These are phyloP conservation scores for Spodoptera exigua DNA, from an alignment of 2,888 invertebrate genomes.

Conservation along the genomic window DNA sequence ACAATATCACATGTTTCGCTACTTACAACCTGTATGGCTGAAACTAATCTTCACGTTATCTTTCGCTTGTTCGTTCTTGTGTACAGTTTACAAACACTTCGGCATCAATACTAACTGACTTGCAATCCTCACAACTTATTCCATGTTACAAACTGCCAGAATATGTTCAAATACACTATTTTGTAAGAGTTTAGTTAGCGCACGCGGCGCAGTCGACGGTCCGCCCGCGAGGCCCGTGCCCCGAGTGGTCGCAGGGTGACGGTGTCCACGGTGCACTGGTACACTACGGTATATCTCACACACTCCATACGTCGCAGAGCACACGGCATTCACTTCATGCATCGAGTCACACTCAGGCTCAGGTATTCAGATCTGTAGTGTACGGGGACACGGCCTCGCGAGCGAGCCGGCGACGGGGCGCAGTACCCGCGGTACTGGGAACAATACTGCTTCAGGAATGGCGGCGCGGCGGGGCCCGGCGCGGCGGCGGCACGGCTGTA, in stretches of 20 bases:
- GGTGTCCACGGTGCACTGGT: slow-evolving; percentile 29
- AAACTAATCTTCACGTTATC: slow-evolving; percentile 80
- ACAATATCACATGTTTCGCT: slow-evolving; percentile 74
- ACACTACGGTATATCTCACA: slow-evolving; percentile 48
- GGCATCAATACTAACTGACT: slow-evolving; percentile 62
- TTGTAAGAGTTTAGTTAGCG: slow-evolving; percentile 41
- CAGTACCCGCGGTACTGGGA: slow-evolving; percentile 9
- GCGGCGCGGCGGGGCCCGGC: slow-evolving; percentile 11
- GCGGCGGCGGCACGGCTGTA: slow-evolving; percentile 34
- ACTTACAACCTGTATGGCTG: slow-evolving; percentile 73
- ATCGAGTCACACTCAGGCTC: slow-evolving; percentile 46
- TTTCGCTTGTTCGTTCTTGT: slow-evolving; percentile 71
- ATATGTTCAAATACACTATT: slow-evolving; percentile 46
- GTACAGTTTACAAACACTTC: slow-evolving; percentile 60
- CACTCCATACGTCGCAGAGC: slow-evolving; percentile 53
- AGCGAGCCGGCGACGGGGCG: slow-evolving; percentile 1
- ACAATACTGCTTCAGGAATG: too few species aligned
- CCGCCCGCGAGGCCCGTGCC: slow-evolving; percentile 44
- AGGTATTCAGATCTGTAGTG: slow-evolving; percentile 52
- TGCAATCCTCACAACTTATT: slow-evolving; percentile 55
- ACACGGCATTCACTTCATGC: slow-evolving; percentile 51
- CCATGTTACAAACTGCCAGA: slow-evolving; percentile 64
- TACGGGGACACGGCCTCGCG: slow-evolving; percentile 17
- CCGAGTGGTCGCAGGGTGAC: slow-evolving; percentile 34
- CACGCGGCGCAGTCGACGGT: slow-evolving; percentile 31